Evolutionary conservation across 2,113 vertebrate genomes (phyloP), one percentile per base, ranked within the genome.

Genomic region (Pelodiscus sinensis): DNA sequence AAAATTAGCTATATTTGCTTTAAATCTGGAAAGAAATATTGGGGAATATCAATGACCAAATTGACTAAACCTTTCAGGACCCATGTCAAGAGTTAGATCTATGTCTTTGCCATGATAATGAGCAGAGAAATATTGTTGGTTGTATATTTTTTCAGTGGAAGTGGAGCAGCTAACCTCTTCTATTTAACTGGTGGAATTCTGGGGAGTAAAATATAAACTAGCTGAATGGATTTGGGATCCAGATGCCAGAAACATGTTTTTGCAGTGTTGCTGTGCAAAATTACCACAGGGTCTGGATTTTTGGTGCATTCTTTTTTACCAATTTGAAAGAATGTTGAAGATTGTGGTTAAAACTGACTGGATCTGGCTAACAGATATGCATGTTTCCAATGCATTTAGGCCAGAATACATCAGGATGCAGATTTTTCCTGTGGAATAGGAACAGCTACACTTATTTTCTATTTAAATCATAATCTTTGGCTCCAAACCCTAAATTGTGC

Each of bases 291-390:
- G 24, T 24, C n/a, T 29, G 35, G 35, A 38, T 58, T 25, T 15
- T 81, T 56, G 79, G 19, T 25, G 56, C 24, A 81, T 44, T 0
- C 38, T 55, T 35, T 58, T 92, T 75, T 75, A 22, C 5, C 54
- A 11, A 22, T 83, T 16, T 84, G 3, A 2, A 4, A 4, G 2
- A 21, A 9, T 24, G 21, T 12, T 25, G 11, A 14, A 84, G 82
- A 13, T 21, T 73, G 58, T 15, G 5, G 10, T 56, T 68, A 35
- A 68, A 68, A 50, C 13, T 7, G 38, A 9, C 38, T 13, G 21
- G 38, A 50, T 50, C 71, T 22, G 25, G 6, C 0, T 25, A 78
- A 3, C 3, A 80, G 3, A 35, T 54, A 7, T 80, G 0, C 8
- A 82, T 94, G 84, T 82, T 81, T 50, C 18, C 82, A 84, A 60